Conservation (phyloP, 2,888 invertebrate genomes). For the Drosophila lutescens region DNA sequence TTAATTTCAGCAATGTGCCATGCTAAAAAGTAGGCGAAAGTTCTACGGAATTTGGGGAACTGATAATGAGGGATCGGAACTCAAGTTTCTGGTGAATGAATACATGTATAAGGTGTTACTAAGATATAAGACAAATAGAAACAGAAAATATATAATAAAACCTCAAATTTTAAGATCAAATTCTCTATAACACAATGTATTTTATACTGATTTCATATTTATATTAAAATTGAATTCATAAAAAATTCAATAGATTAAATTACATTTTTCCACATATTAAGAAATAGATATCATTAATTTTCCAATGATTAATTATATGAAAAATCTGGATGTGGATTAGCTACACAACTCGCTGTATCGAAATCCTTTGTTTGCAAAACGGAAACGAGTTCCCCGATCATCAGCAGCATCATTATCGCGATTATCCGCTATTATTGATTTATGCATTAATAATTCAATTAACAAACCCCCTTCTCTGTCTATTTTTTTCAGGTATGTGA, state of each 20-base stretch:
- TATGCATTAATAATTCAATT: constrained; percentile 73
- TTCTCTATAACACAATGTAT: too few relatives aligned
- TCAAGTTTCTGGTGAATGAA: constrained; percentile 21
- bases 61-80: constrained; percentile 1
- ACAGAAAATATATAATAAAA: too few relatives aligned
- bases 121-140: too few relatives aligned
- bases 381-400: constrained; percentile 22
- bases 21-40: background rate
- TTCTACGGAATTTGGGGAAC: constrained; percentile 1
- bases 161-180: too few relatives aligned
- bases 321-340: constrained; percentile 1
- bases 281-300: background rate
- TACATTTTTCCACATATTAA: background rate
- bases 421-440: constrained; percentile 51
- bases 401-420: constrained; percentile 12
- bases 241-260: too few relatives aligned
- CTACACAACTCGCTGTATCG: background rate
- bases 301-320: constrained; percentile 1
- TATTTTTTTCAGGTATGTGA: constrained; percentile 67
- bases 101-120: too few relatives aligned
- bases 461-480: constrained; percentile 38
- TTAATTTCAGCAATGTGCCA: constrained; percentile 16
- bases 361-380: background rate
- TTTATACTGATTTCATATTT: too few relatives aligned
- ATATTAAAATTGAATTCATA: too few relatives aligned